Evolutionary conservation across 2,888 invertebrate species (phyloP).

Genomic region (Chelonus formosanus): DNA sequence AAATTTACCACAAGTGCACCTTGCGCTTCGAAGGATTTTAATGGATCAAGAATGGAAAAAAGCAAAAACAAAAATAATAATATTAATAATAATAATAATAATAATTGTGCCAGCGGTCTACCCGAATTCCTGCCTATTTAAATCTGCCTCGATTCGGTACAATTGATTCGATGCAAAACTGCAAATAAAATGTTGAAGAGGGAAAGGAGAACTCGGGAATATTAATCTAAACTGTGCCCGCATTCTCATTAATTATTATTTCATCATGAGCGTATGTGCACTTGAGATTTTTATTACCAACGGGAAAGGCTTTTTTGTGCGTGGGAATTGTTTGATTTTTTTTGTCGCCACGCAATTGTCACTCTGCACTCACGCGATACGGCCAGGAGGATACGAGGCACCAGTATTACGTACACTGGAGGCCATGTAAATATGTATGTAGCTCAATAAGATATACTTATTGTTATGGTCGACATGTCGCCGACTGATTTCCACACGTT

Average conservation of each 20-base stretch:
- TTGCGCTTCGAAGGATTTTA: slow-evolving; percentile 22
- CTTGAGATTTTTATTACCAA: slow-evolving; percentile 10
- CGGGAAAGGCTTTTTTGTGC: slow-evolving; percentile 12
- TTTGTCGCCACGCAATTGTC: neutral
- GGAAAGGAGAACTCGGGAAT: slow-evolving; percentile 8
- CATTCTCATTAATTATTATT: slow-evolving; percentile 18
- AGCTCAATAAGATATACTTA: slow-evolving; percentile 63
- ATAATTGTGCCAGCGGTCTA: slow-evolving; percentile 40
- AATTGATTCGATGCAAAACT: slow-evolving; percentile 13
- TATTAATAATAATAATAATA: slow-evolving; percentile 17
- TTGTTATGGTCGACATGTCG: slow-evolving; percentile 61
- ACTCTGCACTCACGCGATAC: neutral
- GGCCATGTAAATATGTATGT: slow-evolving; percentile 64
- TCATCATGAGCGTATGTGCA: slow-evolving; percentile 4
- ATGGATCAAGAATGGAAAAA: slow-evolving; percentile 9
- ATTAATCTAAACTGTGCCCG: slow-evolving; percentile 1
- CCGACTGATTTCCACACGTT: slow-evolving; percentile 49
- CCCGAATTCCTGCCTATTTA: slow-evolving; percentile 31
- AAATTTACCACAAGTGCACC: slow-evolving; percentile 26
- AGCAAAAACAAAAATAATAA: slow-evolving; percentile 5
- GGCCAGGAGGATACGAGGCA: slow-evolving; percentile 28
- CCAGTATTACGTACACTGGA: slow-evolving; percentile 44
- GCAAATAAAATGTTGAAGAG: slow-evolving; percentile 16
- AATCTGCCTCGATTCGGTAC: slow-evolving; percentile 16
- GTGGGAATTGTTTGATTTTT: slow-evolving; percentile 12